Conservation (phyloP, 2,113 vertebrate genomes). For the Caranx ignobilis region DNA sequence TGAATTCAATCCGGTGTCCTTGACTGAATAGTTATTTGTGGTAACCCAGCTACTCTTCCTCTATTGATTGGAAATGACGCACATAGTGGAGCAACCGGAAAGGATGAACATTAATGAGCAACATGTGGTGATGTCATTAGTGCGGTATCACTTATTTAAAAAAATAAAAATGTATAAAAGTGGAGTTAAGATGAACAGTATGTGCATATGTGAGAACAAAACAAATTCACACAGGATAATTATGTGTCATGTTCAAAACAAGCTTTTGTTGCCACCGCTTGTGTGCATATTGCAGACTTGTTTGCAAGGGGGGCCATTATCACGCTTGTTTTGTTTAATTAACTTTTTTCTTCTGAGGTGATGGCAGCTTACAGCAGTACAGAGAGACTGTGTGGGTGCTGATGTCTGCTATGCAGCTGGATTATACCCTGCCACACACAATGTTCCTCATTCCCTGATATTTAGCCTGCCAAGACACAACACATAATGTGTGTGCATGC, state of each 20-base stretch:
- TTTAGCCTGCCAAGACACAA: conserved; percentile 68
- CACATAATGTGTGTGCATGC: conserved; percentile 10
- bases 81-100: not conserved
- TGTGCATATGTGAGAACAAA: not conserved
- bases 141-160: not conserved
- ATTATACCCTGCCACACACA: conserved; percentile 73
- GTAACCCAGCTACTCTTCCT: not conserved
- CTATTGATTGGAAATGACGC: not conserved
- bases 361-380: conserved; percentile 4
- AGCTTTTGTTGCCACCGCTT: not conserved
- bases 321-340: conserved; percentile 37
- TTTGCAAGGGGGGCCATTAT: conserved; percentile 4
- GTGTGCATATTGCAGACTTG: not conserved
- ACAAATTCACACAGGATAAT: not conserved
- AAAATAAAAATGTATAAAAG: not conserved
- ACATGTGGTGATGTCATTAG: not conserved
- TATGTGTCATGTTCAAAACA: not conserved
- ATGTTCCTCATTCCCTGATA: conserved; percentile 66
- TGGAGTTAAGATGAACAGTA: no score
- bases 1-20: not conserved
- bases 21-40: not conserved
- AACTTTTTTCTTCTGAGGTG: conserved; percentile 26
- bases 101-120: not conserved
- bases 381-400: conserved; percentile 49
- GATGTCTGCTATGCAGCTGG: conserved; percentile 47